Evolutionary conservation across 2,113 vertebrate species (phyloP).

Genomic region (Etheostoma spectabile): DNA sequence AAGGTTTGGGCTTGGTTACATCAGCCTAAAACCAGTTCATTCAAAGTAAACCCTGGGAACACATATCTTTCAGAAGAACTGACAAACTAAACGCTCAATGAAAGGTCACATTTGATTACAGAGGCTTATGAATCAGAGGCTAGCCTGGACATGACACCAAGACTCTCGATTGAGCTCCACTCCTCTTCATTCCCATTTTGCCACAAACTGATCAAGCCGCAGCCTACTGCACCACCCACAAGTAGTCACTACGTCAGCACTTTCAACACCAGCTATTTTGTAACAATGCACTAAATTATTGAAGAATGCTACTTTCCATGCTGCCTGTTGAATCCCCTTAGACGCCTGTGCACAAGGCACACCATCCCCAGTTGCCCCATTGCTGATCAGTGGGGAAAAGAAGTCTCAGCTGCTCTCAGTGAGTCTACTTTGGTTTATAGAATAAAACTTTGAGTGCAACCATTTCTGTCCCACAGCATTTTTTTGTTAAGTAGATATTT

Average conservation of each 20-base stretch:
- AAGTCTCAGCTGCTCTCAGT: neutral
- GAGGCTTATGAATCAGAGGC: neutral
- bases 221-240: neutral
- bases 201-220: neutral
- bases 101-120: neutral
- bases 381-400: too few relatives aligned
- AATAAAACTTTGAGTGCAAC: too few relatives aligned
- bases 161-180: too few relatives aligned
- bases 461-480: slow-evolving; percentile 3
- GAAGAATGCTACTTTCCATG: neutral
- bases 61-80: neutral
- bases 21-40: neutral
- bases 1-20: neutral
- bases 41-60: neutral
- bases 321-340: neutral
- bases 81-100: neutral
- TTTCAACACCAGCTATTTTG: neutral
- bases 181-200: neutral
- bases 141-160: neutral
- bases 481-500: slow-evolving; percentile 10
- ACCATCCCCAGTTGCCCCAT: neutral
- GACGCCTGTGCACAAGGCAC: neutral
- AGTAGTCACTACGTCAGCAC: neutral
- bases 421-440: neutral
- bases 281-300: neutral